A percentile compares a stretch with the other conserved stretches of the same genome.
Conservation (phyloP, 2,888 invertebrate genomes). For the Ecliptopera silaceata region DNA sequence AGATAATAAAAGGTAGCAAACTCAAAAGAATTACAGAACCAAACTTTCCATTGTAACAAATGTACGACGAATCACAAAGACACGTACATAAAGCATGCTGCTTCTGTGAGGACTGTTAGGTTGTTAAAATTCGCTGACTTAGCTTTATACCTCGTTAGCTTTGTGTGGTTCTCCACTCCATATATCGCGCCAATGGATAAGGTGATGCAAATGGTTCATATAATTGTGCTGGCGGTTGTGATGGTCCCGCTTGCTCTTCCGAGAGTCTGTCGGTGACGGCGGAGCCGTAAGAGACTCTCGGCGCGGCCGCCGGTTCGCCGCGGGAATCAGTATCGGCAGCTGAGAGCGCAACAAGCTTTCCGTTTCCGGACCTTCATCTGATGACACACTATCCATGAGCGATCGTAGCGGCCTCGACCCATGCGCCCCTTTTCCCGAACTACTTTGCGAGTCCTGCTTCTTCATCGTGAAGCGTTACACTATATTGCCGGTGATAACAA, state of each 20-base stretch:
- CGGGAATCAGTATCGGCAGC: constrained; percentile 58
- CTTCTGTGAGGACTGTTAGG: constrained; percentile 34
- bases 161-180: constrained; percentile 77
- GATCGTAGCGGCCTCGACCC: constrained; percentile 62
- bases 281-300: constrained; percentile 76
- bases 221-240: constrained; percentile 70
- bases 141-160: constrained; percentile 68
- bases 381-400: constrained; percentile 73
- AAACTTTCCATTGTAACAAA: constrained; percentile 21
- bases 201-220: constrained; percentile 74
- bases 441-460: constrained; percentile 60
- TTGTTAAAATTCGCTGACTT: constrained; percentile 28
- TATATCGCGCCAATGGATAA: constrained; percentile 78
- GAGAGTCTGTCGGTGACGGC: constrained; percentile 75
- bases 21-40: constrained; percentile 20
- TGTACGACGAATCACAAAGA: constrained; percentile 39
- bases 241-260: constrained; percentile 67
- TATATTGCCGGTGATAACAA: constrained; percentile 46
- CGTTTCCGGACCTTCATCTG: constrained; percentile 75
- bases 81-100: constrained; percentile 43
- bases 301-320: constrained; percentile 49
- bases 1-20: not conserved
- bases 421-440: constrained; percentile 53
- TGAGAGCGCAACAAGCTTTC: constrained; percentile 65
- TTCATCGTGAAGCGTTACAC: constrained; percentile 60